Evolutionary conservation across 2,888 invertebrate genomes (phyloP), one percentile per base, ranked within the genome.

Genomic region (Ommatoiulus sabulosus): DNA sequence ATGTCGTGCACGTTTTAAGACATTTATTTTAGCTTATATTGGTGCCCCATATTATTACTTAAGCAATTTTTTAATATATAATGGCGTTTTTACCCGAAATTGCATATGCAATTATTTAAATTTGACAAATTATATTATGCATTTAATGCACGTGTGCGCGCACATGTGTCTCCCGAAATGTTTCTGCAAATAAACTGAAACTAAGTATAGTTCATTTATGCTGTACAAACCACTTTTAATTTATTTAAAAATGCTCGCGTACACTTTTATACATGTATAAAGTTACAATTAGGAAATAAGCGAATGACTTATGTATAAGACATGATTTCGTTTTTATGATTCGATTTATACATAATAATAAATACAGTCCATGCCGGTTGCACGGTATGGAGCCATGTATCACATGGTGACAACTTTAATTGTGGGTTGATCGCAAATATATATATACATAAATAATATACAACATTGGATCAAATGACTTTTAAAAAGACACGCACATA

Each of bases 201-300:
- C 12, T 0, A 17, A 57, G 12, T 12, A 17, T 63, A 7, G 6
- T 63, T 63, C 20, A n/a, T 20, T 63, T 63, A 20, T 17, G 63
- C 63, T 63, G 63, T 63, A 63, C 63, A 63, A 63, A 63, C 63
- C 63, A n/a, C 63, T 35, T 20, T n/a, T 63, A n/a, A 63, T 63
- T 63, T 63, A 63, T 20, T 63, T 63, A 63, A 63, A 63, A 63
- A 63, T 63, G 63, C 20, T 20, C 63, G 63, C 63, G 20, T 63
- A 63, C 63, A n/a, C 63, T 63, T 63, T 63, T 63, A 63, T 63
- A 63, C 63, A 63, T 63, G n/a, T 63, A 63, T 63, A 63, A 63
- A 63, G 63, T 63, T 20, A 63, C 63, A 63, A 63, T 20, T 63
- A 63, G n/a, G 63, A 63, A 63, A 63, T n/a, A 63, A 63, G 63